These are phyloP conservation scores for Melospiza georgiana DNA, from an alignment of 2,113 vertebrate species.

Conservation along the genomic window DNA sequence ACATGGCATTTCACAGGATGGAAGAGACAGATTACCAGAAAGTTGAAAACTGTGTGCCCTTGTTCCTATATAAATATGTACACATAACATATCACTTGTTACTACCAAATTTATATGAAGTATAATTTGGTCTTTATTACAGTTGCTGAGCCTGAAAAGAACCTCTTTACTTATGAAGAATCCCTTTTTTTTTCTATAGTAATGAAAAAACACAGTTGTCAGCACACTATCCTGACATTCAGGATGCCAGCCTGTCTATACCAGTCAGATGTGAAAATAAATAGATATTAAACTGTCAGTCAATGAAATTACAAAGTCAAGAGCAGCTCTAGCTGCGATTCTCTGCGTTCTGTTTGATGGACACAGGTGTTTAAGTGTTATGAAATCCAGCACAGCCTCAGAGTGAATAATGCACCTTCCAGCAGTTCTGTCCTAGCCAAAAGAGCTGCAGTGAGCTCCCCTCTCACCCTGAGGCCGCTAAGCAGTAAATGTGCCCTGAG, in stretches of 20 bases:
- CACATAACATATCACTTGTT: constrained; percentile 64
- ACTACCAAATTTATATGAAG: constrained; percentile 67
- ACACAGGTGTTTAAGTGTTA: constrained; percentile 85
- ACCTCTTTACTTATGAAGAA: constrained; percentile 65
- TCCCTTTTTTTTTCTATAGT: constrained; percentile 27
- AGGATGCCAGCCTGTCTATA: constrained; percentile 79
- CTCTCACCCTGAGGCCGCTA: constrained; percentile 32
- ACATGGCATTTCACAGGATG: constrained; percentile 51
- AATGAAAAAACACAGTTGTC: constrained; percentile 79
- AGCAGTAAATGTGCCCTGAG: background rate
- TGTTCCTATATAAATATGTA: constrained; percentile 58
- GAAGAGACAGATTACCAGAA: constrained; percentile 52
- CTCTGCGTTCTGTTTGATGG: constrained; percentile 77
- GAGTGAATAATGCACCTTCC: constrained; percentile 73
- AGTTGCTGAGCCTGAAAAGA: constrained; percentile 60
- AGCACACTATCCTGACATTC: constrained; percentile 81
- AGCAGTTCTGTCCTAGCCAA: constrained; percentile 66
- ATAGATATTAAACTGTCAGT: constrained; percentile 92
- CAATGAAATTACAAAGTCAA: constrained; percentile 87
- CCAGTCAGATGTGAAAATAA: constrained; percentile 87
- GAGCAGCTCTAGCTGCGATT: constrained; percentile 77
- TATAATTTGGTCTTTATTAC: constrained; percentile 69
- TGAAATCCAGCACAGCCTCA: constrained; percentile 72
- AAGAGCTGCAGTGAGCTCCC: constrained; percentile 65
- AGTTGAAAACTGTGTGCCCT: constrained; percentile 42